These are phyloP conservation scores for Netelia inedita DNA, from an alignment of 2,888 invertebrate genomes.

Conservation along the genomic window DNA sequence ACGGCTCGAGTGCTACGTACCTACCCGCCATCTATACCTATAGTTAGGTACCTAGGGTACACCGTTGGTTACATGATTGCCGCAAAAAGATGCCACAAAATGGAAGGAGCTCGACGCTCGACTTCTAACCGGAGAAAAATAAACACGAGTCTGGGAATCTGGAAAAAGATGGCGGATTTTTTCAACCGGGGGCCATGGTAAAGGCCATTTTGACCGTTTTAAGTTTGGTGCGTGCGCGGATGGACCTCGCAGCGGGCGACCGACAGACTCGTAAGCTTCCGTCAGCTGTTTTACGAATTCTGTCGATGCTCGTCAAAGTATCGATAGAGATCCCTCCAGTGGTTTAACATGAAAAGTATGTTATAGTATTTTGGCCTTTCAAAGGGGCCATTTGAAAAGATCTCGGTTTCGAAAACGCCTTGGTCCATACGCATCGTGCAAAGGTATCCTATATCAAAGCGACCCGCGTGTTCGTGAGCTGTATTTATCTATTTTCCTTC, in stretches of 20 bases:
- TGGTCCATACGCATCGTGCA: constrained; percentile 75
- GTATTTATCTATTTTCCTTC: neutral
- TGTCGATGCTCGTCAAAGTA: constrained; percentile 79
- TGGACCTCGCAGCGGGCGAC: constrained; percentile 60
- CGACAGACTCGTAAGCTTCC: constrained; percentile 69
- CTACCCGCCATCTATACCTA: no score
- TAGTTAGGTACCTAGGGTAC: constrained; percentile 9
- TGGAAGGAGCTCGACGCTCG: constrained; percentile 26
- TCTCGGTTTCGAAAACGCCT: constrained; percentile 77
- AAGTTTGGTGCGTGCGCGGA: constrained; percentile 21
- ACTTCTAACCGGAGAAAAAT: neutral
- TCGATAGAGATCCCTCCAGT: constrained; percentile 66
- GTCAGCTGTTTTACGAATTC: constrained; percentile 80
- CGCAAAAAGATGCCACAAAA: constrained; percentile 22
- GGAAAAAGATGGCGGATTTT: constrained; percentile 12
- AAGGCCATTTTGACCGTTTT: constrained; percentile 8
- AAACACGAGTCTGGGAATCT: neutral
- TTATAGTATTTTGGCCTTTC: constrained; percentile 67
- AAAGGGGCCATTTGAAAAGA: constrained; percentile 54
- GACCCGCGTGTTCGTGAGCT: constrained; percentile 48
- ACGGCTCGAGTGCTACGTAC: no score
- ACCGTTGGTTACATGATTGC: constrained; percentile 29
- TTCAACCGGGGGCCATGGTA: neutral
- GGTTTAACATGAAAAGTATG: constrained; percentile 79
- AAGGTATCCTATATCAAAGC: constrained; percentile 82